phyloP scores from a whole-genome alignment of 2,888 invertebrate genomes.

The Alcis repandata region DNA sequence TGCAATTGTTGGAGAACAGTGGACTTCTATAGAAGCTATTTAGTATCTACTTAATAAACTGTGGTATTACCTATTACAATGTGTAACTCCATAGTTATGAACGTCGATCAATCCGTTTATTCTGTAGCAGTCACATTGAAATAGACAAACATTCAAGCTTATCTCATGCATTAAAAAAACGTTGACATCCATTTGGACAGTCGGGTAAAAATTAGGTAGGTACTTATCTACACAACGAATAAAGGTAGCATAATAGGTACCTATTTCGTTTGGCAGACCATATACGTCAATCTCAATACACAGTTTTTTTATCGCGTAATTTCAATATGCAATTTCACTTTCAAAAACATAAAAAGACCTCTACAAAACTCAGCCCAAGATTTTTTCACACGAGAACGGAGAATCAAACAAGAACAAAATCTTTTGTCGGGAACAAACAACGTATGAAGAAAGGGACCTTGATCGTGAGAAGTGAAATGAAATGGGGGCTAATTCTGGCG shows the following conservation, averaged over 20 bases:
- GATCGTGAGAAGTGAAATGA: conserved; percentile 48
- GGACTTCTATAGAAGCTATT: not conserved
- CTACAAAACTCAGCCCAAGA: conserved; percentile 41
- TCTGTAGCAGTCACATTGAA: too few relatives aligned
- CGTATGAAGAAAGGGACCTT: conserved; percentile 46
- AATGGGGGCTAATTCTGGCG: too few relatives aligned
- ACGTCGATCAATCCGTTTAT: too few relatives aligned
- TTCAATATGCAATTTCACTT: not conserved
- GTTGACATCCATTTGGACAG: too few relatives aligned
- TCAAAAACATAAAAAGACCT: conserved; percentile 27
- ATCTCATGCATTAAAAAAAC: too few relatives aligned
- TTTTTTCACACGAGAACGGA: conserved; percentile 49
- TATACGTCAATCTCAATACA: too few relatives aligned
- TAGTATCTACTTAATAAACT: not conserved
- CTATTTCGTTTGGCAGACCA: too few relatives aligned
- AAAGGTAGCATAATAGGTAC: too few relatives aligned
- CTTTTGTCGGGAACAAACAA: conserved; percentile 49
- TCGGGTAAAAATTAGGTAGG: too few relatives aligned
- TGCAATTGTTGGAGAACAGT: conserved; percentile 18
- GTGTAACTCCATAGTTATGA: not conserved
- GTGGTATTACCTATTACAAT: too few relatives aligned
- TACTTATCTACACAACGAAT: too few relatives aligned
- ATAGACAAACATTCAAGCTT: too few relatives aligned
- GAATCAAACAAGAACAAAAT: conserved; percentile 48
- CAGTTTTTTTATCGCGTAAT: not conserved